Evolutionary conservation across 1,140 invertebrate genomes (phyloP).

Genomic region (Pollicipes pollicipes): DNA sequence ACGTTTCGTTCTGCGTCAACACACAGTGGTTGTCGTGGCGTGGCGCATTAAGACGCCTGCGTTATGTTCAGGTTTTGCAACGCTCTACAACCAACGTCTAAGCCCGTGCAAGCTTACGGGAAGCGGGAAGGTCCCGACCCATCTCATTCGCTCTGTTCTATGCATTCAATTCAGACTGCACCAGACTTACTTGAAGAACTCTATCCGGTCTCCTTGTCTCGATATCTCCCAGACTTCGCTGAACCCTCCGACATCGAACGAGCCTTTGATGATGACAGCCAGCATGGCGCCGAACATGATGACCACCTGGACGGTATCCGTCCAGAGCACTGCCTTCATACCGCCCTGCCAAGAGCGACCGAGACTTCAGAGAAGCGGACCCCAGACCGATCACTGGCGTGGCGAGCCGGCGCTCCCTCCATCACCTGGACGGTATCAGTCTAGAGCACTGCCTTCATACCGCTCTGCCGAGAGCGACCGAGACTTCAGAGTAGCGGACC

Average conservation of each 20-base stretch:
- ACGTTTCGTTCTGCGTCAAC: too few species aligned
- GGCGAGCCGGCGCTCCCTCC: not conserved
- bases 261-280: conserved; percentile 39
- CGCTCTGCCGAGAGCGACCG: conserved; percentile 9
- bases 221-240: conserved; percentile 15
- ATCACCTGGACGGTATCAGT: conserved; percentile 13
- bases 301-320: conserved; percentile 12
- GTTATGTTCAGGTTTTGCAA: too few species aligned
- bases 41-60: too few species aligned
- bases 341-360: conserved; percentile 11
- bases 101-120: too few species aligned
- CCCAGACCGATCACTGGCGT: not conserved
- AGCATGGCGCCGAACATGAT: conserved; percentile 41
- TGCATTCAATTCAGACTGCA: too few species aligned
- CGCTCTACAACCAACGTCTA: too few species aligned
- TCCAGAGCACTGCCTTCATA: conserved; percentile 14
- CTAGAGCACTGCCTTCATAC: conserved; percentile 14
- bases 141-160: too few species aligned
- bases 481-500: too few species aligned
- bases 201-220: conserved; percentile 10
- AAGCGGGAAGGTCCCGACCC: too few species aligned
- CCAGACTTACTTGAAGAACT: conserved; percentile 13
- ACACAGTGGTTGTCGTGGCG: too few species aligned
- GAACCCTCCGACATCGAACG: conserved; percentile 16
- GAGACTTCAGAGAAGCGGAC: too few species aligned